phyloP scores from a whole-genome alignment of 2,797 vertebrate genomes.

The Spinibarbus caldwelli region DNA sequence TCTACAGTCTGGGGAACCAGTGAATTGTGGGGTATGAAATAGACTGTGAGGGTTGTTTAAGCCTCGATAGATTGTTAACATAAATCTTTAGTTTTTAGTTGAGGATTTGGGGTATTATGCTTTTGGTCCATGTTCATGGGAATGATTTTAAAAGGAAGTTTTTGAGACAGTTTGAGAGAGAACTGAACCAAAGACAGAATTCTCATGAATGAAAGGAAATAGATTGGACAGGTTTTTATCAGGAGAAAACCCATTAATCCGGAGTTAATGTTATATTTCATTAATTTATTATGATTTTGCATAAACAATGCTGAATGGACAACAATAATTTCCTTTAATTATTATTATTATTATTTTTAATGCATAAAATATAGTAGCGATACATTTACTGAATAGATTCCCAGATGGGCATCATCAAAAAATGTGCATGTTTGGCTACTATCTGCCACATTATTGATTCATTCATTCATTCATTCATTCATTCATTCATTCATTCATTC shows the following conservation, averaged over 20 bases:
- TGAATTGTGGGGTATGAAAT: constrained; percentile 35
- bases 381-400: not conserved
- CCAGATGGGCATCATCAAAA: not conserved
- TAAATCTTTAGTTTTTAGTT: constrained; percentile 22
- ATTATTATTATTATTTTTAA: not conserved
- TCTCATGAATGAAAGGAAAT: not conserved
- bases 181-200: not conserved
- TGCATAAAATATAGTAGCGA: not conserved
- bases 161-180: not conserved
- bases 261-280: not conserved
- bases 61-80: not conserved
- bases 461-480: not conserved
- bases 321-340: not conserved
- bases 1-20: constrained; percentile 53
- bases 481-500: no score
- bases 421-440: not conserved
- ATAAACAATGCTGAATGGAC: not conserved
- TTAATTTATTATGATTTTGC: not conserved
- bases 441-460: not conserved
- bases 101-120: not conserved
- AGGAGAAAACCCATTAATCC: not conserved
- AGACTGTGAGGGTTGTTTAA: constrained; percentile 27
- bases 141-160: constrained; percentile 1
- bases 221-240: not conserved
- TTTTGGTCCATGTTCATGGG: constrained; percentile 9